phyloP scores from a whole-genome alignment of 2,888 invertebrate species.

The Nasonia oneida region DNA sequence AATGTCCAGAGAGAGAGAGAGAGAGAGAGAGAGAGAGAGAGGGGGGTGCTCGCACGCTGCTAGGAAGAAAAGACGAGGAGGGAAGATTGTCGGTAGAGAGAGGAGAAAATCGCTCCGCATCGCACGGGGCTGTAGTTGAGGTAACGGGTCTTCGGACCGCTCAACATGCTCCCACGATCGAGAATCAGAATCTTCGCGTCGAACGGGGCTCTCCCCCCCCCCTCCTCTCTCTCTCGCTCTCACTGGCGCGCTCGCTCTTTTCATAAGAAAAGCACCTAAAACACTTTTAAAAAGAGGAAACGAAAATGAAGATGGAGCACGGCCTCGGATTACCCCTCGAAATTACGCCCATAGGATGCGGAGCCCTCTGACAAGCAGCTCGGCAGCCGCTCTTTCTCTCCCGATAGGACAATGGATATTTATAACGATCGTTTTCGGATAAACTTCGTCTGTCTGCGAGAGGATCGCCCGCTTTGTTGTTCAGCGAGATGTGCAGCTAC shows the following conservation, averaged over 20 bases:
- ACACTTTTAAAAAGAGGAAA: slow-evolving; percentile 48
- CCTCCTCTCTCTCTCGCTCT: slow-evolving; percentile 24
- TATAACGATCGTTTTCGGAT: slow-evolving; percentile 7
- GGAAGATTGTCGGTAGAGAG: slow-evolving; percentile 38
- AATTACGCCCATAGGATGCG: slow-evolving; percentile 38
- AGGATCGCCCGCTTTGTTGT: slow-evolving; percentile 7
- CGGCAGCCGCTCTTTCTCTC: neutral
- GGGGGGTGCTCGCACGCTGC: neutral
- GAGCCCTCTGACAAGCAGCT: neutral
- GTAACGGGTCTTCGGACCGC: slow-evolving; percentile 64
- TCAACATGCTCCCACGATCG: slow-evolving; percentile 68
- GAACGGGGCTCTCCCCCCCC: slow-evolving; percentile 50
- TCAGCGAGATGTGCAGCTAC: neutral
- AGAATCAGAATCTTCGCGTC: slow-evolving; percentile 65
- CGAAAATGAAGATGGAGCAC: slow-evolving; percentile 42
- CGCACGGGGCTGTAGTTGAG: slow-evolving; percentile 60
- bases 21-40: slow-evolving; percentile 43
- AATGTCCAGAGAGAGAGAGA: slow-evolving; percentile 39
- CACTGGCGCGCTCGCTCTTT: neutral
- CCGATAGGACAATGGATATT: slow-evolving; percentile 36
- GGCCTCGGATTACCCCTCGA: slow-evolving; percentile 34
- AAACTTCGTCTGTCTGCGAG: neutral
- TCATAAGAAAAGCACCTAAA: slow-evolving; percentile 48
- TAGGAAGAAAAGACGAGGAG: slow-evolving; percentile 37
- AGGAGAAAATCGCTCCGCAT: slow-evolving; percentile 42